Percentiles rank a stretch among this genome's conserved stretches.
These are phyloP conservation scores for Hippolais icterina DNA, from an alignment of 2,113 vertebrate genomes.

Conservation along the genomic window DNA sequence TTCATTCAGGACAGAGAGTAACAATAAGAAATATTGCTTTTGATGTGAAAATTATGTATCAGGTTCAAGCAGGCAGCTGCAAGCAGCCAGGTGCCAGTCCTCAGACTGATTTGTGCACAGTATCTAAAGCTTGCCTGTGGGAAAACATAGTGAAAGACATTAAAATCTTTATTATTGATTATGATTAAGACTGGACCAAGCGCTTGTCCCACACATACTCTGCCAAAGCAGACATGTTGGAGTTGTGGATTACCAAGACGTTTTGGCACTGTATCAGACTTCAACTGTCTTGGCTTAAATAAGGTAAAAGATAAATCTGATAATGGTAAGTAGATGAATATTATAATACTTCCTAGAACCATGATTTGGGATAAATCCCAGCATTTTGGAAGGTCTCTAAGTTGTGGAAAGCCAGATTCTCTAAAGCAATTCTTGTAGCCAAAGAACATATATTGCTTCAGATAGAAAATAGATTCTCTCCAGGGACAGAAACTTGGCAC, in stretches of 20 bases:
- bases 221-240: not conserved
- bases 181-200: not conserved
- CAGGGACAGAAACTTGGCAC: slow-evolving; percentile 28
- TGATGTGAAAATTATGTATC: not conserved
- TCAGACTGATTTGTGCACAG: not conserved
- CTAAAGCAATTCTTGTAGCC: not conserved
- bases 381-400: not conserved
- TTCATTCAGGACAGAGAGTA: not conserved
- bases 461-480: slow-evolving; percentile 9
- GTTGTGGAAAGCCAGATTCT: not conserved
- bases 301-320: not conserved
- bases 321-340: not conserved
- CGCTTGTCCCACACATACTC: not conserved
- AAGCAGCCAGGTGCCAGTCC: not conserved
- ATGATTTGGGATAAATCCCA: not conserved
- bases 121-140: not conserved
- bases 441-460: slow-evolving; percentile 23
- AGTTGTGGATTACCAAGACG: not conserved
- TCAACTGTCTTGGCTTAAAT: not conserved
- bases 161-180: not conserved
- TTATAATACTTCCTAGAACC: slow-evolving; percentile 21
- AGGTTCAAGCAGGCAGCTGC: not conserved
- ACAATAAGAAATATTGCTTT: not conserved
- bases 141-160: not conserved
- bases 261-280: not conserved